Percentiles rank a stretch among this genome's conserved stretches.
Conservation (phyloP, 2,888 invertebrate species). For the Nineta flava region DNA sequence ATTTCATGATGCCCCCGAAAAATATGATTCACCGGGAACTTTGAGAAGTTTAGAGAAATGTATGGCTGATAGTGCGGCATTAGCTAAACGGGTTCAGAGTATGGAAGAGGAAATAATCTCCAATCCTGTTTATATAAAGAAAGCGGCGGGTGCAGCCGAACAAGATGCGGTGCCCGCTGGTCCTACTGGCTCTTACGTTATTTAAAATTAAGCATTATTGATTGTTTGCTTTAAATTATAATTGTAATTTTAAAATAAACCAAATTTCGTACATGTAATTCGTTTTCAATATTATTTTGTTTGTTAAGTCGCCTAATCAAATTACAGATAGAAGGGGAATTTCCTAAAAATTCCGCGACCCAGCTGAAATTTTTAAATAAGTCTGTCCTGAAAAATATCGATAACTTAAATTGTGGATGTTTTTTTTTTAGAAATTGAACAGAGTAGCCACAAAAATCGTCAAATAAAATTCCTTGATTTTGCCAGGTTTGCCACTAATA, state of each 20-base stretch:
- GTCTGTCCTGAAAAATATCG: no score
- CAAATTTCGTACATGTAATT: neutral
- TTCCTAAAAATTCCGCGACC: no score
- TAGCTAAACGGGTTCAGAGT: conserved; percentile 74
- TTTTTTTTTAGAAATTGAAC: no score
- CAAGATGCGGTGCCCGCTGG: conserved; percentile 4
- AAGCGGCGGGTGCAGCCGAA: conserved; percentile 20
- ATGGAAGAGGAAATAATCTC: conserved; percentile 94
- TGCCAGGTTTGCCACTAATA: no score
- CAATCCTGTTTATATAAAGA: conserved; percentile 55
- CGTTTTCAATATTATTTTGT: neutral
- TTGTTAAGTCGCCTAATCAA: no score
- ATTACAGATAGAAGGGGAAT: no score
- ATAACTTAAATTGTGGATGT: no score
- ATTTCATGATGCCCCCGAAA: conserved; percentile 90
- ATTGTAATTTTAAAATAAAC: neutral
- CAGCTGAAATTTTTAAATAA: no score
- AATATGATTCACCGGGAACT: conserved; percentile 81
- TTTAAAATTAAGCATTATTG: conserved; percentile 4
- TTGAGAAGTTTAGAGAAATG: conserved; percentile 73
- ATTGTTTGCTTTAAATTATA: no score
- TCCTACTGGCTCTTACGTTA: conserved; percentile 7
- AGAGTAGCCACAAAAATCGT: no score
- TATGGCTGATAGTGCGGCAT: conserved; percentile 69
- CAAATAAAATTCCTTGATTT: no score